A percentile compares a stretch with the other conserved stretches of the same genome.
Evolutionary conservation across 2,888 invertebrate genomes (phyloP).

Genomic region (Chrysina gloriosa): DNA sequence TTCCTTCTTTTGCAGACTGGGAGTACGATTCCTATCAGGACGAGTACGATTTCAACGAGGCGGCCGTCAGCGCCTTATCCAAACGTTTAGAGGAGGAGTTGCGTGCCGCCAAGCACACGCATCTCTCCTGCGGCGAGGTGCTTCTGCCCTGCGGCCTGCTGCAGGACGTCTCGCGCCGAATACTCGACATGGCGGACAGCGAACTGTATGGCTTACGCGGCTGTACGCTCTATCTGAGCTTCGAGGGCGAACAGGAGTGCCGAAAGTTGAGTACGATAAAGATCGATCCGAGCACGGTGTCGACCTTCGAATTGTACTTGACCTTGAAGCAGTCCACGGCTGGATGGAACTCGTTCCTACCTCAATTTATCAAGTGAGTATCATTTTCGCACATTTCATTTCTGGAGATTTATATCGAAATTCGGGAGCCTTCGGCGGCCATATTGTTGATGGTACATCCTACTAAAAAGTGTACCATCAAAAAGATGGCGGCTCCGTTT

Average conservation of each 20-base stretch:
- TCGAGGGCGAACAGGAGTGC: slow-evolving; percentile 74
- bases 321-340: slow-evolving; percentile 86
- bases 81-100: slow-evolving; percentile 82
- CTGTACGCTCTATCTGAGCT: slow-evolving; percentile 86
- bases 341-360: slow-evolving; percentile 87
- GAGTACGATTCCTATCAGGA: slow-evolving; percentile 44
- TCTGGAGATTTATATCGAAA: background rate
- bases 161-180: slow-evolving; percentile 81
- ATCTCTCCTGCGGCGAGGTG: slow-evolving; percentile 86
- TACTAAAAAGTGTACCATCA: too few species aligned
- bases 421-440: too few species aligned
- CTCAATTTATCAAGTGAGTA: slow-evolving; percentile 89
- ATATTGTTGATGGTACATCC: too few species aligned
- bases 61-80: slow-evolving; percentile 76
- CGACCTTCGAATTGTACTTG: slow-evolving; percentile 89
- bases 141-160: slow-evolving; percentile 86
- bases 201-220: slow-evolving; percentile 92
- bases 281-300: slow-evolving; percentile 86
- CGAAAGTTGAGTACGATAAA: slow-evolving; percentile 83
- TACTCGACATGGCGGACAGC: slow-evolving; percentile 84
- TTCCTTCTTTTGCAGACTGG: slow-evolving; percentile 36
- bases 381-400: background rate
- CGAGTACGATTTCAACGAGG: slow-evolving; percentile 55
- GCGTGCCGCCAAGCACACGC: slow-evolving; percentile 82
- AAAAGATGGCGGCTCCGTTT: too few species aligned